Evolutionary conservation across 2,888 invertebrate species (phyloP).

Genomic region (Ennomos erosarius): DNA sequence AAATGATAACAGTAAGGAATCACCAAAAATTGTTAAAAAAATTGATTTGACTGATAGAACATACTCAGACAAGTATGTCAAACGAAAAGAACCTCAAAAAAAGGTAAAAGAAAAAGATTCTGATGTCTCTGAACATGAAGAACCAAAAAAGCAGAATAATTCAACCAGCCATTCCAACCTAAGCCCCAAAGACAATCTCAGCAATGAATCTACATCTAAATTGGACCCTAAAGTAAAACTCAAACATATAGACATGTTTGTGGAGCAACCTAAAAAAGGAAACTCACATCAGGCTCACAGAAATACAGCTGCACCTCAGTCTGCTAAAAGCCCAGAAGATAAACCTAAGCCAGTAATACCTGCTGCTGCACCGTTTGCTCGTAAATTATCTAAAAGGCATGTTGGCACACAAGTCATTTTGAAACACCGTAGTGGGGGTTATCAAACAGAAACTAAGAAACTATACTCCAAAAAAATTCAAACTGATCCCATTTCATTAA

Average conservation of each 20-base stretch:
- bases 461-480: conserved; percentile 53
- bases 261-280: conserved; percentile 63
- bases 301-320: conserved; percentile 55
- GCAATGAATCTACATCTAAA: conserved; percentile 53
- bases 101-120: conserved; percentile 47
- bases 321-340: conserved; percentile 49
- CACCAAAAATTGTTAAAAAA: conserved; percentile 55
- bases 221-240: conserved; percentile 64
- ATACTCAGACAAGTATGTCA: conserved; percentile 74
- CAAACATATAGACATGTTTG: conserved; percentile 74
- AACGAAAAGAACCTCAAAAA: conserved; percentile 66
- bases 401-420: conserved; percentile 58
- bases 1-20: conserved; percentile 46
- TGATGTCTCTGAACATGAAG: conserved; percentile 21
- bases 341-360: conserved; percentile 47
- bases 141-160: conserved; percentile 55
- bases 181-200: conserved; percentile 61
- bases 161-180: conserved; percentile 62
- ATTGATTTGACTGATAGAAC: conserved; percentile 54
- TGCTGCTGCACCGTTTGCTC: conserved; percentile 35
- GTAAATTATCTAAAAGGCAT: conserved; percentile 52
- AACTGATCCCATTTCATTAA: conserved; percentile 54
- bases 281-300: conserved; percentile 63
- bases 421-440: conserved; percentile 55
- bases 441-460: conserved; percentile 61